phyloP scores from a whole-genome alignment of 2,113 vertebrate genomes.

The Tor tambroides region DNA sequence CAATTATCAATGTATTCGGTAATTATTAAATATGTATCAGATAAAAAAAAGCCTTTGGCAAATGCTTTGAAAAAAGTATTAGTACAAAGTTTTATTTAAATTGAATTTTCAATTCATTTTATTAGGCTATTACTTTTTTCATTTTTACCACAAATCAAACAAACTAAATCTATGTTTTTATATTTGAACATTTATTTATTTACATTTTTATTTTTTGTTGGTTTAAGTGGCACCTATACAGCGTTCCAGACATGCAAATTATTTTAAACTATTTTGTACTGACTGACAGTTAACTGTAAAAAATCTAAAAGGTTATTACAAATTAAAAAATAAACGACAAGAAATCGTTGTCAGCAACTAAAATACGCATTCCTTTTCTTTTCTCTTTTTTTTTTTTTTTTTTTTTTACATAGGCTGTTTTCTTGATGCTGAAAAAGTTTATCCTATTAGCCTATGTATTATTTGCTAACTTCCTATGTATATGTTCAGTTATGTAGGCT shows the following conservation, averaged over 20 bases:
- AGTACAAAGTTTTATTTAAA: background rate
- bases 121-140: background rate
- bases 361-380: background rate
- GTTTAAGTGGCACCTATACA: background rate
- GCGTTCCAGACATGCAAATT: background rate
- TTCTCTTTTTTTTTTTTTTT: background rate
- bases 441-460: background rate
- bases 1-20: background rate
- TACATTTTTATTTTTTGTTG: background rate
- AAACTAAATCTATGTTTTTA: background rate
- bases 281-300: background rate
- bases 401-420: background rate
- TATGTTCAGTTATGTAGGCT: background rate
- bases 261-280: background rate
- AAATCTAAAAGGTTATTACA: background rate
- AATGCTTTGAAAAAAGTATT: background rate
- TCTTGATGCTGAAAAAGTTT: background rate
- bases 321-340: background rate
- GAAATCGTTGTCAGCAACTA: background rate
- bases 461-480: background rate
- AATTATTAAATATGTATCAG: background rate
- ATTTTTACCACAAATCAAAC: background rate
- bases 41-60: background rate
- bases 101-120: background rate
- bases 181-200: background rate